Base-by-base conservation (phyloP, 2,113 vertebrate genomes). In the Ivindomyrus marchei region DNA sequence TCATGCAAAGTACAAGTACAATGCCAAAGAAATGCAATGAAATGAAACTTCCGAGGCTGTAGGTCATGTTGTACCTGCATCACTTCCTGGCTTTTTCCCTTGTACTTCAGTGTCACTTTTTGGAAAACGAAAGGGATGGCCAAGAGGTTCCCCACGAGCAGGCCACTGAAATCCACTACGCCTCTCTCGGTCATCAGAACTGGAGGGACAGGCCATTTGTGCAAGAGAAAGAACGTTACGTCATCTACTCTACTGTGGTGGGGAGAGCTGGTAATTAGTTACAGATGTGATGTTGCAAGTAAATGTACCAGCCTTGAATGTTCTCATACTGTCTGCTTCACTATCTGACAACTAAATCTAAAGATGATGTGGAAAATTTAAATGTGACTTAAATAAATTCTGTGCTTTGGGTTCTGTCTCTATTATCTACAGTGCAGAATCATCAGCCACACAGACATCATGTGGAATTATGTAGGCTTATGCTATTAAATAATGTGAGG, bases 161-260 rank as follows among this genome's bases (percentile, higher is more conserved):
- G 42, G 92, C 92, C 36, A 87, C 8, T 0, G 90, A 91, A 50
- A 89, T 94, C 90, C 94, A 94, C 21, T 95, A 94, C 4, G 94
- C 94, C 42, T 94, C 93, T 52, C 92, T 95, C 89, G 93, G 94
- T 4, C 93, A 92, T 7, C 93, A 92, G 17, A 93, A 90, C 90
- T 95, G 94, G 94, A 93, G 62, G 84, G 91, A 93, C 39, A 1
- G 90, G 80, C 77, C 92, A 2, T 7, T n/a, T 85, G 88, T 62
- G 0, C 70, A 74, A 0, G 91, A 91, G 7, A 89, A 47, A 50
- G 70, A 89, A 53, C 87, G 90, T 70, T 19, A 86, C 0, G 93
- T 95, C 42, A 93, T 95, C 91, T 94, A 94, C 87, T 94, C 94
- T 3, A 91, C 92, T 0, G 74, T 95, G 80, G 27, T 92, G 90